Conservation (phyloP, 2,113 vertebrate genomes). For the Gadus macrocephalus region DNA sequence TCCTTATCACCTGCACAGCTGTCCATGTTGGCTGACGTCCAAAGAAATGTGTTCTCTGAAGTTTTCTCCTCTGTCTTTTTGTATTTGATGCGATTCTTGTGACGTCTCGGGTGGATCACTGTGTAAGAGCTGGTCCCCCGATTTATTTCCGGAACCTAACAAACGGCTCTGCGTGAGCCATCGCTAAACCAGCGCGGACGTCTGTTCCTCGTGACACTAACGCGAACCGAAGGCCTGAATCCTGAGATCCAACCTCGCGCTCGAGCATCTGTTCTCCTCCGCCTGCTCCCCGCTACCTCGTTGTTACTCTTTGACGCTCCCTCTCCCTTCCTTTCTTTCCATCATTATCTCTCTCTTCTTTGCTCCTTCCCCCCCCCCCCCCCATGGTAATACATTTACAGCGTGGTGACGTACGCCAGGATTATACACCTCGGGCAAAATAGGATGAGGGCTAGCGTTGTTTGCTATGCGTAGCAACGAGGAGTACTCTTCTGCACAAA, state of each 20-base stretch:
- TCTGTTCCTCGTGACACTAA: slow-evolving; percentile 49
- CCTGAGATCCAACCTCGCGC: slow-evolving; percentile 60
- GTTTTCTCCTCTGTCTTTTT: slow-evolving; percentile 17
- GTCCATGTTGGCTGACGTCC: slow-evolving; percentile 29
- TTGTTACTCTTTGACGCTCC: slow-evolving; percentile 17
- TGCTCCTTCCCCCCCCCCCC: slow-evolving; percentile 2
- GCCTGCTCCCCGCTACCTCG: slow-evolving; percentile 34
- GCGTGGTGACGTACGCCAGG: slow-evolving; percentile 51
- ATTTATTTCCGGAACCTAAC: too few species aligned
- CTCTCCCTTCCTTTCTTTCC: slow-evolving; percentile 30
- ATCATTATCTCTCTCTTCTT: slow-evolving; percentile 22
- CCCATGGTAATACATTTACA: slow-evolving; percentile 57
- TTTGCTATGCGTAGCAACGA: slow-evolving; percentile 63
- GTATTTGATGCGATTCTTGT: slow-evolving; percentile 5
- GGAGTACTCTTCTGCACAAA: slow-evolving; percentile 50
- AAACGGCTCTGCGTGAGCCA: slow-evolving; percentile 24
- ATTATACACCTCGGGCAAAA: slow-evolving; percentile 45
- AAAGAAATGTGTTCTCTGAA: slow-evolving; percentile 17
- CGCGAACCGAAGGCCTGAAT: slow-evolving; percentile 50
- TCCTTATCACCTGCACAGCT: slow-evolving; percentile 40
- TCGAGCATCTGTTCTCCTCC: slow-evolving; percentile 60
- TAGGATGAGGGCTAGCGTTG: slow-evolving; percentile 52
- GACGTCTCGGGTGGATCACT: slow-evolving; percentile 29
- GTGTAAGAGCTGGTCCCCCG: slow-evolving; percentile 50
- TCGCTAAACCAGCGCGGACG: slow-evolving; percentile 47